Evolutionary conservation across 2,888 invertebrate genomes (phyloP).

Genomic region (Synanthedon formicaeformis): DNA sequence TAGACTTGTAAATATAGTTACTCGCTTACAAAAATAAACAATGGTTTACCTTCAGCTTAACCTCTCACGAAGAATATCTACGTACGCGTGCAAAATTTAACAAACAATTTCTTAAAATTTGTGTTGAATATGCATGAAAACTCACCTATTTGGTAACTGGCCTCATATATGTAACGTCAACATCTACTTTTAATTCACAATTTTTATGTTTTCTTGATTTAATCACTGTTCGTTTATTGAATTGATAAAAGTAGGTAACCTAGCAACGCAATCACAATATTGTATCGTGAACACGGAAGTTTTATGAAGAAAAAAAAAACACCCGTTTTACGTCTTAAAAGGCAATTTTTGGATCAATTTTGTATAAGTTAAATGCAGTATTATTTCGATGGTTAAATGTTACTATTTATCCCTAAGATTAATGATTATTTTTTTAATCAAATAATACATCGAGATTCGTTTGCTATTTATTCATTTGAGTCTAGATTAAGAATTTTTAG

Average conservation of each 20-base stretch:
- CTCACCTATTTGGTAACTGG: slow-evolving; percentile 10
- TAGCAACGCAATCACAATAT: slow-evolving; percentile 50
- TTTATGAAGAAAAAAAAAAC: too few species aligned
- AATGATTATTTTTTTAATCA: too few species aligned
- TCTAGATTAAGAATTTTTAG: too few species aligned
- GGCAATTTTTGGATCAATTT: too few species aligned
- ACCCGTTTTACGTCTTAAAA: too few species aligned
- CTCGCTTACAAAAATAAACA: neutral
- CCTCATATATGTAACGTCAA: slow-evolving; percentile 6
- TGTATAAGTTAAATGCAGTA: too few species aligned
- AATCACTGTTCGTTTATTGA: neutral
- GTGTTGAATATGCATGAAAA: slow-evolving; percentile 9
- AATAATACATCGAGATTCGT: too few species aligned
- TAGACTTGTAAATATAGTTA: neutral
- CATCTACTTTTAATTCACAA: neutral
- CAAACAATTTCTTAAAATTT: neutral
- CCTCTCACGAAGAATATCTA: neutral
- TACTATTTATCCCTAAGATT: too few species aligned
- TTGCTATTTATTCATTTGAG: too few species aligned
- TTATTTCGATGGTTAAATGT: too few species aligned
- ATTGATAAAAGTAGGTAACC: slow-evolving; percentile 24
- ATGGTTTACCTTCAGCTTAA: neutral
- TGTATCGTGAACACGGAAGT: slow-evolving; percentile 3
- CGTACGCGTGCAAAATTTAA: neutral
- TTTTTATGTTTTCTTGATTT: too few species aligned